Evolutionary conservation across 2,113 vertebrate species (phyloP), one percentile per base, ranked within the genome.

Genomic region (Dipodomys spectabilis): DNA sequence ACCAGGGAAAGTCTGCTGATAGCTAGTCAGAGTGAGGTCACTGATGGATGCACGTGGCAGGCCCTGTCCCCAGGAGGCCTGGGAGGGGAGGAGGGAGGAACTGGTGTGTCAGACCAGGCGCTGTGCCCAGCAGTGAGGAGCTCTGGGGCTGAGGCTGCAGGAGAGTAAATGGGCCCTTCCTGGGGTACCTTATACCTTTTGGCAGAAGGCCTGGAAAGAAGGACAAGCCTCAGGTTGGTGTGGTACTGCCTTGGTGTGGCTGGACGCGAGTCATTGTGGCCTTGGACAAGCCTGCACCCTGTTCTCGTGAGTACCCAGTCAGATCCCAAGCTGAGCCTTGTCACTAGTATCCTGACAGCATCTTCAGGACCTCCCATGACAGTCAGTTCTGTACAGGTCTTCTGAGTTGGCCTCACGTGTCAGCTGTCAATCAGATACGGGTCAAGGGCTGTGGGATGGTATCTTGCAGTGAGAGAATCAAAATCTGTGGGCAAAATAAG

Each of bases 21-120:
- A 28, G 75, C 82, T 39, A 72, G 88, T 90, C 94, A 77, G 69
- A 80, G 44, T 88, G 71, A 95, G 45, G 53, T 95, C 95, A 92
- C 62, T 77, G 71, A 84, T 84, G 49, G 53, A 72, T 49, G 92
- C 90, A 60, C 28, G 39, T 94, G 71, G 45, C n/a, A 22, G 16
- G 8, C 16, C 44, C 22, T 77, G n/a, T 27, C 68, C n/a, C 73
- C 65, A 71, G 60, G 74, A 68, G 77, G 74, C 3, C 6, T 16
- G 30, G 60, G 20, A 53, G 12, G 23, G 32, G 11, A 73, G 20
- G 7, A 18, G 4, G 65, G 16, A 27, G n/a, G 1, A 62, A 10
- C 53, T 72, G 13, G 35, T 53, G 32, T 39, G 78, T 87, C 67
- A 28, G 15, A n/a, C 57, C 67, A 65, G 86, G 67, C 83, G 10